phyloP scores from a whole-genome alignment of 2,797 vertebrate species.

The Chelonia mydas region DNA sequence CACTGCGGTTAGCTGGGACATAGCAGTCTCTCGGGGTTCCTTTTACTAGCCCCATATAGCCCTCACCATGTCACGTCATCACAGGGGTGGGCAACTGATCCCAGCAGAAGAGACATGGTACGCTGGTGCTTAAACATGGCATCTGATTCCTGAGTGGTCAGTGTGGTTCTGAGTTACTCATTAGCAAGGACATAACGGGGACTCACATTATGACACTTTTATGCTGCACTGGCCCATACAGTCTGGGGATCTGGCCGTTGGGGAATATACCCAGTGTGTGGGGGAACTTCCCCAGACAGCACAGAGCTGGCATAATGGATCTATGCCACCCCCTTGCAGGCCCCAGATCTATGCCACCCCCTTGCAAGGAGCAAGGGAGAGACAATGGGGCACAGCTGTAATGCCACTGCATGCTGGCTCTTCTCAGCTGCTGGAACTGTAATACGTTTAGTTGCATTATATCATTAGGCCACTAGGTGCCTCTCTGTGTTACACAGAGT shows the following conservation, averaged over 20 bases:
- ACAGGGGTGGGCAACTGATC: neutral
- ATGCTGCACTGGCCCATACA: neutral
- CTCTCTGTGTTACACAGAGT: neutral
- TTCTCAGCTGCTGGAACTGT: neutral
- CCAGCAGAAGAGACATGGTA: fast-evolving
- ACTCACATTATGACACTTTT: fast-evolving
- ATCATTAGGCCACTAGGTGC: neutral
- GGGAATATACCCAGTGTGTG: neutral
- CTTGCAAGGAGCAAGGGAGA: neutral
- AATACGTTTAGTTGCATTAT: neutral
- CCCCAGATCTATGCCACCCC: neutral
- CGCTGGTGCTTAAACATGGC: neutral
- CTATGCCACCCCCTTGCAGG: neutral
- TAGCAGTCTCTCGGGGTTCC: fast-evolving
- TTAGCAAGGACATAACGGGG: neutral
- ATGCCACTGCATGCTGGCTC: neutral
- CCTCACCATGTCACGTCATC: neutral
- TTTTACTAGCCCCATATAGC: neutral
- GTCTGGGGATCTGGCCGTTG: neutral
- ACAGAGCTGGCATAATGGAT: neutral
- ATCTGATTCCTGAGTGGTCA: fast-evolving
- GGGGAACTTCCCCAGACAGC: neutral
- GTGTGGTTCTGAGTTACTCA: fast-evolving
- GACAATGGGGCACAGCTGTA: neutral
- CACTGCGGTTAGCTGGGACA: fast-evolving